Conservation (phyloP, 2,797 vertebrate species). For the Clarias pachynema region DNA sequence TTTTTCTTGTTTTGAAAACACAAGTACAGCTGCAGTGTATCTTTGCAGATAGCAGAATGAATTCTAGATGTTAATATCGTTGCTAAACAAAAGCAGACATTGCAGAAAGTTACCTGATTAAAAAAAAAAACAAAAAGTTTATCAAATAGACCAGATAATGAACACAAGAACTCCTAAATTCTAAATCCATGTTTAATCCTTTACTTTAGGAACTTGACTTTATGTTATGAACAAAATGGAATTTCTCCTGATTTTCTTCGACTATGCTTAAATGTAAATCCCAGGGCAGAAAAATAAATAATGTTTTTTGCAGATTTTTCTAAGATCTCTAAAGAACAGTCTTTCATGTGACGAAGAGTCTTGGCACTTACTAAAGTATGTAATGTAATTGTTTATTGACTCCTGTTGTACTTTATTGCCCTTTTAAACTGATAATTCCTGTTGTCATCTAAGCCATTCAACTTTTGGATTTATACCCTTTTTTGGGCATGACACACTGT, state of each 20-base stretch:
- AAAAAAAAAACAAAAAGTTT: neutral
- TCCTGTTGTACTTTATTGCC: neutral
- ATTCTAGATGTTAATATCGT: neutral
- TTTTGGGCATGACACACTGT: neutral
- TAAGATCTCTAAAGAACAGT: neutral
- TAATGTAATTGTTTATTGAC: slow-evolving; percentile 8
- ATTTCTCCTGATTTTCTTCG: neutral
- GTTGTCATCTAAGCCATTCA: neutral
- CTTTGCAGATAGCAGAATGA: neutral
- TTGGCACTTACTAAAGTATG: neutral
- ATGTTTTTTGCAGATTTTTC: neutral
- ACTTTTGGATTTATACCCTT: too few relatives aligned
- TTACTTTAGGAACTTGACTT: neutral
- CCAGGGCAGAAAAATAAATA: neutral
- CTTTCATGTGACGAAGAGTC: neutral
- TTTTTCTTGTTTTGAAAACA: neutral
- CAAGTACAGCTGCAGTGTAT: neutral
- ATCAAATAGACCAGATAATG: neutral
- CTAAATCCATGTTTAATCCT: neutral
- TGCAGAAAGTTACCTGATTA: neutral
- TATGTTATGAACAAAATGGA: neutral
- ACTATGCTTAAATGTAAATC: neutral
- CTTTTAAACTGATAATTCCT: neutral
- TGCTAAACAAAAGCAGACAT: neutral
- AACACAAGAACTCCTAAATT: neutral